Evolutionary conservation across 1,140 invertebrate species (phyloP).

Genomic region (Cotesia typhae): DNA sequence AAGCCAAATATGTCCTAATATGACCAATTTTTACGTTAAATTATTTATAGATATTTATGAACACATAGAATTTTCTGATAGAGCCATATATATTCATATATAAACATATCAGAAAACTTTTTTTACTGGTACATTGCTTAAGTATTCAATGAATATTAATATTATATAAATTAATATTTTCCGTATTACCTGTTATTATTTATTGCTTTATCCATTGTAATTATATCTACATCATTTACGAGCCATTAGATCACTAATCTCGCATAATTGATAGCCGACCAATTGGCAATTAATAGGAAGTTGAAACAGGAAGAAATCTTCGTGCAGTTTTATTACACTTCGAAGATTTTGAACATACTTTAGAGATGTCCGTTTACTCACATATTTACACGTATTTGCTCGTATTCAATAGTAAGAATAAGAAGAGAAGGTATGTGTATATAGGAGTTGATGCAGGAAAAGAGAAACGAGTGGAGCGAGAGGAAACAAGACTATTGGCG

Average conservation of each 20-base stretch:
- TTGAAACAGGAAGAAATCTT: constrained; percentile 8
- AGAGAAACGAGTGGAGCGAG: no score
- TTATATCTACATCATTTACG: constrained; percentile 7
- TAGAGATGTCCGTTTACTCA: background rate
- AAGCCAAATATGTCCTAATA: no score
- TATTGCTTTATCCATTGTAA: background rate
- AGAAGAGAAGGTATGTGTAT: background rate
- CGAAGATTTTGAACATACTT: background rate
- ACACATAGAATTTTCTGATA: no score
- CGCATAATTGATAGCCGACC: constrained; percentile 22
- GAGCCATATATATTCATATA: no score
- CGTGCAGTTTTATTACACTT: background rate
- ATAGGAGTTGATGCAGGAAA: constrained; percentile 31
- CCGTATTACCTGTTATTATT: background rate
- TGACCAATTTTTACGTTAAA: no score
- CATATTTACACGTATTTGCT: no score
- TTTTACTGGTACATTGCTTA: no score
- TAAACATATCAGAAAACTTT: no score
- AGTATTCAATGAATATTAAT: background rate
- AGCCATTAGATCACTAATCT: constrained; percentile 24
- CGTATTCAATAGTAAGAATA: no score
- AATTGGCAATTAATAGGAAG: constrained; percentile 8
- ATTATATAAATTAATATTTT: background rate
- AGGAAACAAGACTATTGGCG: constrained; percentile 9
- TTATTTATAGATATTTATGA: no score